Evolutionary conservation across 2,797 vertebrate genomes (phyloP).

Genomic region (Eulemur mongoz): DNA sequence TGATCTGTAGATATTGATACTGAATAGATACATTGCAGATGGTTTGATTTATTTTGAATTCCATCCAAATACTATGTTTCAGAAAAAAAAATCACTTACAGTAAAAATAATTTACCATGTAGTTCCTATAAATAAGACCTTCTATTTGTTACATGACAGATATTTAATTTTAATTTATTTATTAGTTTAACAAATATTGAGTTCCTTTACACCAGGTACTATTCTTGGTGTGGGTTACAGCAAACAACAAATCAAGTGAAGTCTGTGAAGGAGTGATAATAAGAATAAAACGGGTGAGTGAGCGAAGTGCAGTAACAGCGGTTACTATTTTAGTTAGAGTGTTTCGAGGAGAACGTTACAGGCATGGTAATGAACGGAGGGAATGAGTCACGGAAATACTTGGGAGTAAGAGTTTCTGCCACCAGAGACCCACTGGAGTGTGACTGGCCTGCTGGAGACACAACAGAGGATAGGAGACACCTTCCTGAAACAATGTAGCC

Average conservation of each 20-base stretch:
- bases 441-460: neutral
- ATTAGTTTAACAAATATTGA: neutral
- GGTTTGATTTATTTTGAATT: neutral
- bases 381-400: neutral
- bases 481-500: accelerated
- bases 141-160: neutral
- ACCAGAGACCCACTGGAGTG: accelerated
- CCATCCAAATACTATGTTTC: neutral
- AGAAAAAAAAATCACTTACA: neutral
- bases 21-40: neutral
- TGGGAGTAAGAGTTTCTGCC: neutral
- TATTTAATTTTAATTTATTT: neutral
- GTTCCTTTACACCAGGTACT: neutral
- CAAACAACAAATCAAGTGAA: neutral
- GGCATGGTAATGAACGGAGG: neutral
- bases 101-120: neutral
- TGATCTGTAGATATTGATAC: neutral
- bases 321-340: neutral
- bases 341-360: neutral
- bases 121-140: neutral
- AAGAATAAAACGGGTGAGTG: neutral
- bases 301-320: neutral
- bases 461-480: neutral
- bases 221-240: neutral
- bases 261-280: neutral